Evolutionary conservation across 2,113 vertebrate species (phyloP), one percentile per base, ranked within the genome.

Genomic region (Electrona antarctica): DNA sequence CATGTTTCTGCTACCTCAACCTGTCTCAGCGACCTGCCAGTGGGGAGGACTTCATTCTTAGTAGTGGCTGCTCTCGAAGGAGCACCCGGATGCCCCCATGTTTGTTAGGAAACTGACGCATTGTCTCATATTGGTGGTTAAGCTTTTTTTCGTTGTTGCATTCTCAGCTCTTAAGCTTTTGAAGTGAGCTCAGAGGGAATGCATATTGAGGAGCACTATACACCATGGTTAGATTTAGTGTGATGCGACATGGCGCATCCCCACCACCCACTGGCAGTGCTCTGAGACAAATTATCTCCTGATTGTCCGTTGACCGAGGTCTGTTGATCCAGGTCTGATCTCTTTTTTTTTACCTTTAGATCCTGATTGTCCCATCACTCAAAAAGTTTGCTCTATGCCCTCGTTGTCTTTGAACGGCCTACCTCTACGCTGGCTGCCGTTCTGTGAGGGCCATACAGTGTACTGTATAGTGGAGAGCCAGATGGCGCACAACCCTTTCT

Each of bases 1-100:
- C 65, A 70, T 60, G 41, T 55, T 48, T 70, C 71, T 81, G 73
- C 87, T 88, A 82, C 85, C 84, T 91, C 85, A 85, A 56, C 52
- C 77, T 62, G 60, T 69, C 54, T 46, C 49, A n/a, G 54, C 49
- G 75, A 79, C 69, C 66, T 11, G 64, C 60, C 52, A 12, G 41
- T 28, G 7, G 72, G 56, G 61, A 72, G 65, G 56, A 33, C 12
- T 46, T 60, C 67, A 55, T n/a, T n/a, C n/a, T n/a, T 33, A 33
- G 29, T 33, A 33, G 29, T 4, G 29, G 29, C 59, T 6, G 12
- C n/a, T 52, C 21, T 21, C 21, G 62, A 51, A 51, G 15, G 12
- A 15, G 59, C 28, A 21, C 33, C 45, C 67, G 55, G 55, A 33
- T 14, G 15, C 59, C 33, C 62, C 64, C 60, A 75, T 21, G 21